A percentile compares a stretch with the other conserved stretches of the same genome.
Conservation (phyloP, 2,888 invertebrate genomes). For the Euspilapteryx auroguttella region DNA sequence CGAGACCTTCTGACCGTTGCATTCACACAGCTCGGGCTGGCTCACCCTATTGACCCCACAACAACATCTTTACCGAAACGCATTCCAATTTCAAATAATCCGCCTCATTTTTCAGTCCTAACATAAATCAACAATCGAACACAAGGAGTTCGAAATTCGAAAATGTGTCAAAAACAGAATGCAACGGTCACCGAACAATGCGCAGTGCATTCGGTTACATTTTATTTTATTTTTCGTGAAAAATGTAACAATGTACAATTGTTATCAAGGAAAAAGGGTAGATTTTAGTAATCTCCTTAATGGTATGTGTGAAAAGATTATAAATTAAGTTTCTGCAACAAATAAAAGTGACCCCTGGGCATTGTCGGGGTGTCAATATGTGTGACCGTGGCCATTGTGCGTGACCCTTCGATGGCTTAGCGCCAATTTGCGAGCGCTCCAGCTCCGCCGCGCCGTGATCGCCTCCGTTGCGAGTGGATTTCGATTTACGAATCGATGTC, state of each 20-base stretch:
- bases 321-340: slow-evolving; percentile 62
- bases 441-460: slow-evolving; percentile 21
- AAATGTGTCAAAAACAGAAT: slow-evolving; percentile 47
- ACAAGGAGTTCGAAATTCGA: slow-evolving; percentile 33
- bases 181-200: slow-evolving; percentile 39
- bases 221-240: slow-evolving; percentile 39
- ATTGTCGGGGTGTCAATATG: slow-evolving; percentile 59
- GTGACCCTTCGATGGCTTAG: slow-evolving; percentile 45
- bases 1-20: slow-evolving; percentile 47
- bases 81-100: slow-evolving; percentile 21
- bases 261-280: slow-evolving; percentile 56
- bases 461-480: neutral
- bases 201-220: slow-evolving; percentile 34
- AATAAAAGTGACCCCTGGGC: slow-evolving; percentile 59
- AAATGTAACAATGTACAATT: slow-evolving; percentile 56
- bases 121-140: slow-evolving; percentile 53
- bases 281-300: slow-evolving; percentile 59
- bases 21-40: slow-evolving; percentile 19
- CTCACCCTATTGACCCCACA: slow-evolving; percentile 44
- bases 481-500: neutral
- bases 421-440: slow-evolving; percentile 36
- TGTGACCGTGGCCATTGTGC: slow-evolving; percentile 52
- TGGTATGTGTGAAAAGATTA: slow-evolving; percentile 62
- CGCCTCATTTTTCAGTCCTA: slow-evolving; percentile 18
- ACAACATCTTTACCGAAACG: slow-evolving; percentile 29